These are phyloP conservation scores for Buathra laborator DNA, from an alignment of 2,888 invertebrate genomes.

Conservation along the genomic window DNA sequence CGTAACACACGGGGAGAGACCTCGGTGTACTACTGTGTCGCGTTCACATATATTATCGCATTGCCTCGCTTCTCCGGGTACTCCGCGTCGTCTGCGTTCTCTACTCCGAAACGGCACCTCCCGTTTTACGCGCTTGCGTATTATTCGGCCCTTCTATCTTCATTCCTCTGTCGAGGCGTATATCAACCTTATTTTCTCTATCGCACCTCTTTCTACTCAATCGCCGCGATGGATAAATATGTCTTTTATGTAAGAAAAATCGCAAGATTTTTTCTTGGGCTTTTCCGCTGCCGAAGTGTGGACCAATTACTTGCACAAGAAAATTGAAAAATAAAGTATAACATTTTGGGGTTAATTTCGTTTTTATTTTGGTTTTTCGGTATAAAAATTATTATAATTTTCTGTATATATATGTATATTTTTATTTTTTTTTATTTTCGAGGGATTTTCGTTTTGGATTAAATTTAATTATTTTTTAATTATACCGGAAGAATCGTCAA, in stretches of 20 bases:
- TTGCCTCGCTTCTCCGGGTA: conserved; percentile 11
- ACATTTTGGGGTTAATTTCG: not conserved
- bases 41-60: conserved; percentile 23
- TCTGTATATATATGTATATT: too few relatives aligned
- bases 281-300: not conserved
- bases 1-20: not conserved
- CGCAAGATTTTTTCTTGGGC: not conserved
- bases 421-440: too few relatives aligned
- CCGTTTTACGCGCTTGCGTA: conserved; percentile 16
- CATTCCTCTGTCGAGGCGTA: not conserved
- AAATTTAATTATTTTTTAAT: not conserved
- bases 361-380: too few relatives aligned
- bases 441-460: too few relatives aligned
- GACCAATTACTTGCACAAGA: not conserved
- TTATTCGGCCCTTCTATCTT: not conserved
- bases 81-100: conserved; percentile 22
- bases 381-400: too few relatives aligned
- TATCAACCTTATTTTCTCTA: not conserved
- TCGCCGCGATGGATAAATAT: not conserved
- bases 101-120: not conserved
- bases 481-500: not conserved
- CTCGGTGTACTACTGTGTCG: conserved; percentile 11
- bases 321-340: not conserved
- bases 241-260: not conserved
- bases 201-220: not conserved